phyloP scores from a whole-genome alignment of 2,113 vertebrate genomes.

The Melospiza georgiana region DNA sequence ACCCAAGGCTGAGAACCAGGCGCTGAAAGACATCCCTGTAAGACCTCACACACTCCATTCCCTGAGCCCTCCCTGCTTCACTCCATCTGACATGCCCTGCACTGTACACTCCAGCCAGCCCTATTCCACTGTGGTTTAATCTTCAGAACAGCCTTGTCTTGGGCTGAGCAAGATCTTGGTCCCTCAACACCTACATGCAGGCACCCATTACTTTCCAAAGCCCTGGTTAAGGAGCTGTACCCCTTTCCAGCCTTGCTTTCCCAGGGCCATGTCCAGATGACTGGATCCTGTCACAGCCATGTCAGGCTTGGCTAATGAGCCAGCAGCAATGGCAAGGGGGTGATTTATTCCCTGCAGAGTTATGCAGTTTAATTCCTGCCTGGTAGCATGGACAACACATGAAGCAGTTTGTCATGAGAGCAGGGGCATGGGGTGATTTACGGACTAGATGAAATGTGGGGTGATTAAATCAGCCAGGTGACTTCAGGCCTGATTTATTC shows the following conservation, averaged over 20 bases:
- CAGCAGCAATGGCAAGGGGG: rapidly evolving
- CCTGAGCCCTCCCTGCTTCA: rapidly evolving
- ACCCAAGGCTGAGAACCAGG: constrained; percentile 88
- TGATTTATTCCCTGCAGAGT: constrained; percentile 36
- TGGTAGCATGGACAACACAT: background rate
- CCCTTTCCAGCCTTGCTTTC: background rate
- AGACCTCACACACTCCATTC: constrained; percentile 45
- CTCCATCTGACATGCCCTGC: background rate
- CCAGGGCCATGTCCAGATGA: background rate
- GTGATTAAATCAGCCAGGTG: constrained; percentile 24
- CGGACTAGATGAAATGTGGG: constrained; percentile 13
- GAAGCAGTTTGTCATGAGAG: constrained; percentile 34
- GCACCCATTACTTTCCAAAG: background rate
- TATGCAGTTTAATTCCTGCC: constrained; percentile 20
- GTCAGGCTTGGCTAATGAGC: background rate
- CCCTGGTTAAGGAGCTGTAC: background rate
- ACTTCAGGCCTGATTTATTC: constrained; percentile 38
- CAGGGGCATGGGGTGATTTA: constrained; percentile 15
- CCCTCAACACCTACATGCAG: background rate
- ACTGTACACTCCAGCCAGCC: rapidly evolving
- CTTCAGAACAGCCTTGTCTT: background rate
- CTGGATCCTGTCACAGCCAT: background rate
- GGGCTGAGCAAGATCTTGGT: background rate
- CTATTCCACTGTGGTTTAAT: background rate
- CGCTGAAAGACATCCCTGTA: constrained; percentile 93